Evolutionary conservation across 2,888 invertebrate species (phyloP), one percentile per base, ranked within the genome.

Genomic region (Apomyelois bistriatella): DNA sequence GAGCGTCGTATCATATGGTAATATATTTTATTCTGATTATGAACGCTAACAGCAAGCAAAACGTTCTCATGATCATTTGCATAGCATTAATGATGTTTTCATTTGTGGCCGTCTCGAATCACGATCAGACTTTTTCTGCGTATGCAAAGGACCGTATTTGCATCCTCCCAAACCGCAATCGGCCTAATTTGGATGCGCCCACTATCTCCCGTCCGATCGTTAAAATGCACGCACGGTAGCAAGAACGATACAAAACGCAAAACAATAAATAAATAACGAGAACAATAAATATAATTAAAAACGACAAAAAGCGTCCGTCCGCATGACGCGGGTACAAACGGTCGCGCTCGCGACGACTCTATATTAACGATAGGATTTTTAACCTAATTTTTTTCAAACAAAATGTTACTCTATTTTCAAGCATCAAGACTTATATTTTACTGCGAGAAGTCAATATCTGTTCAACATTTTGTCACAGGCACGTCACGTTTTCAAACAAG

Each of bases 231-330:
- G 84, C 82, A 85, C 87, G 77, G 86, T 86, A 88, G 87, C 85
- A 73, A 73, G 79, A 79, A 78, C 71, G 72, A 74, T 67, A 75
- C 74, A 80, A 81, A 81, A 82, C 74, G 76, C 70, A 82, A 83
- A 82, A 83, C 83, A 84, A 85, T 84, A 85, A 88, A 88, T 84
- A 87, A 85, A 85, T 86, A 86, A 85, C 76, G 79, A 84, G 79
- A 85, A 88, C 87, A 85, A 88, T 88, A 87, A 88, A 87, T 88
- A 86, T 88, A 87, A 88, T 87, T 88, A 87, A 87, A 83, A 82
- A 81, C 82, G 81, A 86, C 82, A 86, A 89, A 86, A 85, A 86
- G 81, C 82, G 82, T 80, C 79, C 82, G 82, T 83, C 83, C 79
- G 71, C 82, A 82, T 78, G 83, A 82, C 81, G 85, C 78, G 71